Conservation (phyloP, 1,140 invertebrate genomes). For the Rhynchophorus ferrugineus region DNA sequence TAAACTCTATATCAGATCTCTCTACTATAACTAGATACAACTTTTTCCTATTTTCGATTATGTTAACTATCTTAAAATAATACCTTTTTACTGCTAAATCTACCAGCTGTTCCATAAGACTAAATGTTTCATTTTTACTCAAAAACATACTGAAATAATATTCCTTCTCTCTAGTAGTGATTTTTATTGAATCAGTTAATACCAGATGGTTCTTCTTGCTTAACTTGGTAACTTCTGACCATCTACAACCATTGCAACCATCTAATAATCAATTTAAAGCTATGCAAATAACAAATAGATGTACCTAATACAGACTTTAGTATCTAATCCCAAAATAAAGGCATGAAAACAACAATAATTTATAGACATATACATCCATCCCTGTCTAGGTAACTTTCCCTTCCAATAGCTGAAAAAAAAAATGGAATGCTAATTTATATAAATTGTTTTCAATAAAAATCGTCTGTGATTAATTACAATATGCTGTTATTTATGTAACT, state of each 20-base stretch:
- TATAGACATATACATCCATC: slow-evolving; percentile 92
- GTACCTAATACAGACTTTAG: slow-evolving; percentile 65
- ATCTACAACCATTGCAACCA: slow-evolving; percentile 48
- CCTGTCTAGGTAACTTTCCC: slow-evolving; percentile 83
- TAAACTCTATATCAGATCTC: too few relatives aligned
- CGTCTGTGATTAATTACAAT: neutral
- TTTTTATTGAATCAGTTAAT: slow-evolving; percentile 79
- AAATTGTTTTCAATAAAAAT: too few relatives aligned
- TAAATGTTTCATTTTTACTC: slow-evolving; percentile 81
- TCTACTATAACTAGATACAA: too few relatives aligned
- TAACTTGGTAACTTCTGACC: slow-evolving; percentile 71
- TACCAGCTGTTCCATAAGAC: slow-evolving; percentile 88
- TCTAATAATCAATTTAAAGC: too few relatives aligned
- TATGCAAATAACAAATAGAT: slow-evolving; percentile 19
- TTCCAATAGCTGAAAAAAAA: slow-evolving; percentile 78
- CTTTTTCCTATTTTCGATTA: too few relatives aligned
- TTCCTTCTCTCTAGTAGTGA: slow-evolving; percentile 73
- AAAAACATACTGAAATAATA: slow-evolving; percentile 88
- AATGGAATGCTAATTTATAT: too few relatives aligned
- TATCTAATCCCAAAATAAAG: slow-evolving; percentile 86
- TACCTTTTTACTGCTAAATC: slow-evolving; percentile 94
- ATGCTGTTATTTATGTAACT: too few relatives aligned
- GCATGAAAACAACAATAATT: slow-evolving; percentile 95
- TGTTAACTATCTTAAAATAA: slow-evolving; percentile 20
- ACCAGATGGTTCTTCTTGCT: slow-evolving; percentile 69